Evolutionary conservation across 2,113 vertebrate genomes (phyloP).

Genomic region (Ameiurus melas): DNA sequence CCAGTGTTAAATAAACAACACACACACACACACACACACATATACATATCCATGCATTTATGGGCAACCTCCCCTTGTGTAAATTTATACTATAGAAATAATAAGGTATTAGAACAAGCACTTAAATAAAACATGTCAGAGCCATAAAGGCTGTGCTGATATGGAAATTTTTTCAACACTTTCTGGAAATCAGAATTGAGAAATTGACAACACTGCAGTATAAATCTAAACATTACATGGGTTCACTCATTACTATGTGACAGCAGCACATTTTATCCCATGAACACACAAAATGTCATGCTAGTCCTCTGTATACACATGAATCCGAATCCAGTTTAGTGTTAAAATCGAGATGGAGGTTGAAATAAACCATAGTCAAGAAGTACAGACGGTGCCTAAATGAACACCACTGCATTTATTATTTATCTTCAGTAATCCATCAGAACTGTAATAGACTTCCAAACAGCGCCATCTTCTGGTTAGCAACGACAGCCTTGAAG

Average conservation of each 20-base stretch:
- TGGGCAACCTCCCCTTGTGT: neutral
- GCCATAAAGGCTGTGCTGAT: neutral
- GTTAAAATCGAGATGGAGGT: neutral
- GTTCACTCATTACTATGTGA: neutral
- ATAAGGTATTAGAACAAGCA: neutral
- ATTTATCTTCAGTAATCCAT: neutral
- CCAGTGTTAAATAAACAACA: neutral
- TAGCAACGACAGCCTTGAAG: neutral
- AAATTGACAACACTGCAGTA: neutral
- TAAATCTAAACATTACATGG: neutral
- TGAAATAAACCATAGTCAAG: neutral
- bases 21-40: no score
- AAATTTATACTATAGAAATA: neutral
- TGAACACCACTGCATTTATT: neutral
- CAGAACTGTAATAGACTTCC: neutral
- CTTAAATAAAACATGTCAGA: neutral
- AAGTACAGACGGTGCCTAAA: neutral
- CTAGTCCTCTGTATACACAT: neutral
- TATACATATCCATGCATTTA: no score
- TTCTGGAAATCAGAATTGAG: neutral
- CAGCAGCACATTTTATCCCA: neutral
- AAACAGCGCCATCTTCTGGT: slow-evolving; percentile 17
- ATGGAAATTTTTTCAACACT: neutral
- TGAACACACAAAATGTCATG: neutral
- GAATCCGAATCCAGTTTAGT: neutral